Evolutionary conservation across 2,888 invertebrate genomes (phyloP), one percentile per base, ranked within the genome.

Genomic region (Perdita meconis): DNA sequence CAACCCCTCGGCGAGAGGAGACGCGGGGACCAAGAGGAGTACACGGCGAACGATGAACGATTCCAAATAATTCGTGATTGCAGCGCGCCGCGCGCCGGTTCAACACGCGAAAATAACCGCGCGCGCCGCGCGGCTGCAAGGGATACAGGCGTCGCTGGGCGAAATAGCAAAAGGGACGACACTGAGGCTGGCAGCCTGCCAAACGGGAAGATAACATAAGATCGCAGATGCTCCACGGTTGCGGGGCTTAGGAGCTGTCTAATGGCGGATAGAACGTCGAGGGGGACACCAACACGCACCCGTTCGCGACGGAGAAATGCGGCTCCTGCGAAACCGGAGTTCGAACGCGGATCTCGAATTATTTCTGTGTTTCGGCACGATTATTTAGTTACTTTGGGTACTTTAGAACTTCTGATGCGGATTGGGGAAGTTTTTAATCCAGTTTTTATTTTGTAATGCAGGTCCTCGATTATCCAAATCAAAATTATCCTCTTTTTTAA

Each of bases 161-260:
- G 78, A 68, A 78, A 86, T 78, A 78, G 85, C 84, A 69, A 84
- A 85, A 86, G 82, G 78, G 80, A 80, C 85, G 85, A 73, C 82
- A 78, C 68, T 77, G 80, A 50, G 47, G 42, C 59, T 85, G 85
- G 85, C 86, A 2, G 22, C 12, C 50, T 63, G 85, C 85, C 85
- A 85, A 85, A 71, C 80, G 85, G 82, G 76, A 85, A 85, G 85
- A 85, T 85, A 85, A 86, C 86, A 64, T 66, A 68, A 57, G 68
- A 72, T 63, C 79, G 51, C 78, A 81, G 86, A 86, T 86, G 86
- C 80, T 79, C 16, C 38, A 56, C 64, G 24, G 36, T 44, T 51
- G 42, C 47, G 63, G n/a, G 47, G 67, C 66, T 47, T 59, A 53
- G 65, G 64, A 63, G n/a, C 50, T 26, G 4, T 19, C 10, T 19